These are phyloP conservation scores for Lamproptera curius DNA, from an alignment of 2,888 invertebrate genomes.

Conservation along the genomic window DNA sequence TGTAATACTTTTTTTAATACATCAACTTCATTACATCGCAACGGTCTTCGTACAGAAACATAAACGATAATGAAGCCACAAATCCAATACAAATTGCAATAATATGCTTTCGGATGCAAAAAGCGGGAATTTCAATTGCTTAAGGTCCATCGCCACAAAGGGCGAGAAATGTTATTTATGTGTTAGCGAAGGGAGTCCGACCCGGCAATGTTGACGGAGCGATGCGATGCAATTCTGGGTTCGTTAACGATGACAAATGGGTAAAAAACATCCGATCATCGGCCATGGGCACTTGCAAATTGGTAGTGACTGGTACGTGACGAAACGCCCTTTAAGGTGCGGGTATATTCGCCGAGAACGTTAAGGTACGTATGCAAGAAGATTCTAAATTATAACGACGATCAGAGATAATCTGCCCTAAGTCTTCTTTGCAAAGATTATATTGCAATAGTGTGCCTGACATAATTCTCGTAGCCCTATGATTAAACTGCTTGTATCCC, in stretches of 20 bases:
- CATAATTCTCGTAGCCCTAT: no score
- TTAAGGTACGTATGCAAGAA: no score
- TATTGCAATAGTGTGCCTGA: no score
- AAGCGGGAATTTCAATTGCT: slow-evolving; percentile 33
- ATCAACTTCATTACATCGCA: neutral
- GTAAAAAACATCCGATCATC: slow-evolving; percentile 45
- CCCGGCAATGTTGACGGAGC: slow-evolving; percentile 34
- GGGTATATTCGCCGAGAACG: no score
- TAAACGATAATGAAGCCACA: slow-evolving; percentile 25
- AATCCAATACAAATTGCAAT: slow-evolving; percentile 29
- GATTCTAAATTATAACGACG: no score
- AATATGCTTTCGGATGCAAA: slow-evolving; percentile 22
- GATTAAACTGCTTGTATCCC: no score
- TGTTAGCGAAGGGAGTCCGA: slow-evolving; percentile 29
- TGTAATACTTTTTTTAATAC: no score
- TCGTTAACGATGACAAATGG: slow-evolving; percentile 64
- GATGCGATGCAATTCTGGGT: slow-evolving; percentile 28
- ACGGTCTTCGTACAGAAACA: slow-evolving; percentile 9
- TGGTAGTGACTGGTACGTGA: slow-evolving; percentile 56
- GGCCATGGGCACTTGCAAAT: slow-evolving; percentile 37
- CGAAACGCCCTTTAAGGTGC: slow-evolving; percentile 42
- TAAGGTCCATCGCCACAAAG: slow-evolving; percentile 27
- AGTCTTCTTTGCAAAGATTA: no score
- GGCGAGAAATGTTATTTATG: slow-evolving; percentile 36
- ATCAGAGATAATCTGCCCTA: no score